Evolutionary conservation across 1,140 invertebrate genomes (phyloP).

Genomic region (Hyphantria cunea): DNA sequence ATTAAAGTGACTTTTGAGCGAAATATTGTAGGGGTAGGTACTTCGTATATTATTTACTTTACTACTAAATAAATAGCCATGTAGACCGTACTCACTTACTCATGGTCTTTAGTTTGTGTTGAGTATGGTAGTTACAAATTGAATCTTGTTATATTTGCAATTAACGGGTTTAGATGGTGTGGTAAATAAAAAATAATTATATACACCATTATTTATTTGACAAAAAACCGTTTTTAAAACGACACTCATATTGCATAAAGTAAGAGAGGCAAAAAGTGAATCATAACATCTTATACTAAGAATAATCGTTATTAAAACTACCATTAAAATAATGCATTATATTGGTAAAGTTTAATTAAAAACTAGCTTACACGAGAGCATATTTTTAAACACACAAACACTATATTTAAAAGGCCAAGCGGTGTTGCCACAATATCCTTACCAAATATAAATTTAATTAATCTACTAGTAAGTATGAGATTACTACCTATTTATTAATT

Average conservation of each 20-base stretch:
- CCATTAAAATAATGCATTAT: conserved; percentile 58
- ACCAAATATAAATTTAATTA: conserved; percentile 42
- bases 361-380: conserved; percentile 51
- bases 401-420: conserved; percentile 79
- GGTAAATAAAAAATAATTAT: too few species aligned
- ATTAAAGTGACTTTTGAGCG: too few species aligned
- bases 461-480: conserved; percentile 62
- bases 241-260: conserved; percentile 78
- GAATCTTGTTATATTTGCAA: too few species aligned
- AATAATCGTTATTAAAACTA: conserved; percentile 52
- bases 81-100: too few species aligned
- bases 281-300: conserved; percentile 58
- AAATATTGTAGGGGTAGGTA: too few species aligned
- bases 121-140: too few species aligned
- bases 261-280: conserved; percentile 74
- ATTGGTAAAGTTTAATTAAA: conserved; percentile 58
- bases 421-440: conserved; percentile 77
- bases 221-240: conserved; percentile 79
- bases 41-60: too few species aligned
- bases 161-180: too few species aligned
- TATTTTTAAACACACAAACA: conserved; percentile 68
- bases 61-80: too few species aligned
- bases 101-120: too few species aligned
- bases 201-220: conserved; percentile 74
- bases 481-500: conserved; percentile 42